Evolutionary conservation across 2,888 invertebrate genomes (phyloP).

Genomic region (Pandemis cinnamomeana): DNA sequence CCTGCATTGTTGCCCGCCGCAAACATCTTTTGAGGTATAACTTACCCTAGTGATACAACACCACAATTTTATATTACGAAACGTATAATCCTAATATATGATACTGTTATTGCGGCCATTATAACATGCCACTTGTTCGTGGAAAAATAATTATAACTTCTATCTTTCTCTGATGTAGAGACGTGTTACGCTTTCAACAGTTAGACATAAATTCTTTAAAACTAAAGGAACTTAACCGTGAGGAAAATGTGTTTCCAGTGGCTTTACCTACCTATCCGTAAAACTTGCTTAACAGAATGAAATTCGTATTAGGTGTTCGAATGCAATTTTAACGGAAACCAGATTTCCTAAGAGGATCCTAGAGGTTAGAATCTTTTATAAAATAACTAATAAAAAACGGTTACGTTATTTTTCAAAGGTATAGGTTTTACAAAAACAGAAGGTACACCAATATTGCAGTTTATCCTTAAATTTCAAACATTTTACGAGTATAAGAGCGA

Average conservation of each 20-base stretch:
- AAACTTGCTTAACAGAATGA: too few species aligned
- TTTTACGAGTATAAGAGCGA: too few species aligned
- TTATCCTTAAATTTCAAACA: too few species aligned
- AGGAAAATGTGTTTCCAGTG: not conserved
- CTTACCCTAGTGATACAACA: constrained; percentile 52
- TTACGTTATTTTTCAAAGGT: too few species aligned
- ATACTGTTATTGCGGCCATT: constrained; percentile 49
- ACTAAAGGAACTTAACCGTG: not conserved
- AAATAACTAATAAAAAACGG: too few species aligned
- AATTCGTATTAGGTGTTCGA: too few species aligned
- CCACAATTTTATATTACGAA: constrained; percentile 53
- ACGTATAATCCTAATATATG: constrained; percentile 62
- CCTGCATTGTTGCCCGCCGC: constrained; percentile 63
- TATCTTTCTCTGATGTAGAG: not conserved
- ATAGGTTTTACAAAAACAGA: too few species aligned
- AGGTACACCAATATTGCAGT: too few species aligned
- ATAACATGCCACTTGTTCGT: not conserved
- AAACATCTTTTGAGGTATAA: constrained; percentile 61
- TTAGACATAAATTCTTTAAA: not conserved
- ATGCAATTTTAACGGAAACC: too few species aligned
- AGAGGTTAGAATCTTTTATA: too few species aligned
- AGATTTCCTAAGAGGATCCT: too few species aligned
- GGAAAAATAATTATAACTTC: not conserved
- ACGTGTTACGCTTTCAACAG: not conserved
- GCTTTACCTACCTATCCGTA: too few species aligned